phyloP scores from a whole-genome alignment of 2,797 vertebrate genomes.

The Esox lucius region DNA sequence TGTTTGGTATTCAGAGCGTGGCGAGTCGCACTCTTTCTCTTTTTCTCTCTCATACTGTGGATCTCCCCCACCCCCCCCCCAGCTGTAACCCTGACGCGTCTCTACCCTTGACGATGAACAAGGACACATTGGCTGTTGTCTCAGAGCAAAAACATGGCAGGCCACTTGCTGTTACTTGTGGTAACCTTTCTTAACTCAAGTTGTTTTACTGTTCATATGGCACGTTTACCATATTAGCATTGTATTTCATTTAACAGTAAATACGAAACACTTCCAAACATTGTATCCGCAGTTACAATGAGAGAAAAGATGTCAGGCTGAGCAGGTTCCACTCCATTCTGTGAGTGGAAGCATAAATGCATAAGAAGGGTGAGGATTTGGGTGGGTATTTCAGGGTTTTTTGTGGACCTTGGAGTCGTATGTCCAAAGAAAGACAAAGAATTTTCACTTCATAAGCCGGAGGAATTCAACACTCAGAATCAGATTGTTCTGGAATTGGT shows the following conservation, averaged over 20 bases:
- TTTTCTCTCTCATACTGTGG: background rate
- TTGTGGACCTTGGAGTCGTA: background rate
- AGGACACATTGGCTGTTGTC: slow-evolving; percentile 60
- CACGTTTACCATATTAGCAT: background rate
- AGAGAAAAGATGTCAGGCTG: background rate
- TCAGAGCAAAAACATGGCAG: slow-evolving; percentile 47
- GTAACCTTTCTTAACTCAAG: background rate
- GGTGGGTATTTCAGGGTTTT: background rate
- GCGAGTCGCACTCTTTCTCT: background rate
- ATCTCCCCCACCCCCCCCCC: slow-evolving; percentile 29
- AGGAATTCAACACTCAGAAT: too few relatives aligned
- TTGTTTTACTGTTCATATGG: background rate
- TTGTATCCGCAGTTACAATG: background rate
- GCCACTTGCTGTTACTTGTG: background rate
- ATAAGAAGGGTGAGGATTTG: background rate
- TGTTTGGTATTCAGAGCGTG: slow-evolving; percentile 57
- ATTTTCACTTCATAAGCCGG: too few relatives aligned
- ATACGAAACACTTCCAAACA: background rate
- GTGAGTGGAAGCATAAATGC: background rate
- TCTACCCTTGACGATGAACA: slow-evolving; percentile 66
- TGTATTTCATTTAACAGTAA: background rate
- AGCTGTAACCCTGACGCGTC: slow-evolving; percentile 62
- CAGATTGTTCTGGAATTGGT: too few relatives aligned
- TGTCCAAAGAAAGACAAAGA: background rate
- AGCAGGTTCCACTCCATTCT: background rate